Percentiles rank a stretch among this genome's conserved stretches.
Conservation (phyloP, 2,797 vertebrate species). For the Ataeniobius toweri region DNA sequence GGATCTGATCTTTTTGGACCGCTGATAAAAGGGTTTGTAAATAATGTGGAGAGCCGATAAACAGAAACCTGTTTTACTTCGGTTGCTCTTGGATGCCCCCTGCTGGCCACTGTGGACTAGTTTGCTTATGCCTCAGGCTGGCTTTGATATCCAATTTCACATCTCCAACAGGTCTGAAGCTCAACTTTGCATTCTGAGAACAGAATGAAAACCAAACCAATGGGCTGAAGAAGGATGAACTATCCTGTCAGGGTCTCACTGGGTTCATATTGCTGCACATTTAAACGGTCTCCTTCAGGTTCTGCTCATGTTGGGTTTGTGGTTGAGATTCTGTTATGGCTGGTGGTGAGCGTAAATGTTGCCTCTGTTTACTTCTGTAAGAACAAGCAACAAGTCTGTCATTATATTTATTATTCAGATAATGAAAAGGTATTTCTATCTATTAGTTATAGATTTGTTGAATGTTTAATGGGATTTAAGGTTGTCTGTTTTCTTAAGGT, state of each 20-base stretch:
- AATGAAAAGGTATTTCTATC: background rate
- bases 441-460: background rate
- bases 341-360: constrained; percentile 24
- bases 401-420: background rate
- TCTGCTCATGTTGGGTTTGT: background rate
- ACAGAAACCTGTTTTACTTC: too few species aligned
- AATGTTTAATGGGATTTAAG: background rate
- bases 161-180: background rate
- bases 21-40: too few species aligned
- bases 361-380: constrained; percentile 20
- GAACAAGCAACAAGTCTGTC: constrained; percentile 20
- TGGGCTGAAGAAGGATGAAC: too few species aligned
- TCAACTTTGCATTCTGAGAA: background rate
- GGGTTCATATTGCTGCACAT: background rate
- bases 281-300: background rate
- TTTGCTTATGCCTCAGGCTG: background rate
- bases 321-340: rapidly evolving
- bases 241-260: too few species aligned
- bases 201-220: too few species aligned
- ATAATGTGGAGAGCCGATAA: too few species aligned
- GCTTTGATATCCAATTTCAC: background rate
- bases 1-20: too few species aligned
- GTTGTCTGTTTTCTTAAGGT: background rate
- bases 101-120: too few species aligned
- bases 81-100: too few species aligned